These are phyloP conservation scores for Phaonia tiefii DNA, from an alignment of 2,888 invertebrate species.

Conservation along the genomic window DNA sequence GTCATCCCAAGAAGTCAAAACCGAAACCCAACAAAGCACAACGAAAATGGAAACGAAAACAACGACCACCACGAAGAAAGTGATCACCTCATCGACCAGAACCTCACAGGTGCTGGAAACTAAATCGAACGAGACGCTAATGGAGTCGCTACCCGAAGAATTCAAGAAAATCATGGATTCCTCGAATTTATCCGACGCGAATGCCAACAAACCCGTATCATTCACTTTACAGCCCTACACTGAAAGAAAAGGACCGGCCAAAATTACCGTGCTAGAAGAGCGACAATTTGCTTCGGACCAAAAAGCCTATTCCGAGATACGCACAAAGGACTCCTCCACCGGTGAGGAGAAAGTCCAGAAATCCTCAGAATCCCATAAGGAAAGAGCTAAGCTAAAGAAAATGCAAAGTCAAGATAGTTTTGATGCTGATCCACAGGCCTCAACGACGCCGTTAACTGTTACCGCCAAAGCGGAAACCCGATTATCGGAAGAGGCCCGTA, in stretches of 20 bases:
- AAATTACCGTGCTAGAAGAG: conserved; percentile 74
- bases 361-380: conserved; percentile 74
- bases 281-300: conserved; percentile 75
- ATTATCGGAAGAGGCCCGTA: conserved; percentile 76
- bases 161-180: conserved; percentile 59
- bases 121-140: conserved; percentile 60
- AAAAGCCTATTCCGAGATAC: conserved; percentile 73
- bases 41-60: conserved; percentile 59
- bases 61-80: conserved; percentile 69
- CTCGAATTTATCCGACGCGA: conserved; percentile 2
- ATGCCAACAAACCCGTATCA: conserved; percentile 67
- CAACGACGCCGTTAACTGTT: conserved; percentile 76
- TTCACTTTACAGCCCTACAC: conserved; percentile 76
- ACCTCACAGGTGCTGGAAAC: conserved; percentile 67
- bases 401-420: conserved; percentile 74
- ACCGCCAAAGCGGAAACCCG: conserved; percentile 77
- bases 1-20: conserved; percentile 51
- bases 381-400: conserved; percentile 75
- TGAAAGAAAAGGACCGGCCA: conserved; percentile 69
- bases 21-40: conserved; percentile 58
- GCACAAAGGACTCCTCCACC: conserved; percentile 72
- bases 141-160: conserved; percentile 62
- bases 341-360: conserved; percentile 76
- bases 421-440: conserved; percentile 68
- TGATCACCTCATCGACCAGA: conserved; percentile 68